A percentile compares a stretch with the other conserved stretches of the same genome.
Evolutionary conservation across 2,797 vertebrate genomes (phyloP).

Genomic region (Sebastolobus alascanus): DNA sequence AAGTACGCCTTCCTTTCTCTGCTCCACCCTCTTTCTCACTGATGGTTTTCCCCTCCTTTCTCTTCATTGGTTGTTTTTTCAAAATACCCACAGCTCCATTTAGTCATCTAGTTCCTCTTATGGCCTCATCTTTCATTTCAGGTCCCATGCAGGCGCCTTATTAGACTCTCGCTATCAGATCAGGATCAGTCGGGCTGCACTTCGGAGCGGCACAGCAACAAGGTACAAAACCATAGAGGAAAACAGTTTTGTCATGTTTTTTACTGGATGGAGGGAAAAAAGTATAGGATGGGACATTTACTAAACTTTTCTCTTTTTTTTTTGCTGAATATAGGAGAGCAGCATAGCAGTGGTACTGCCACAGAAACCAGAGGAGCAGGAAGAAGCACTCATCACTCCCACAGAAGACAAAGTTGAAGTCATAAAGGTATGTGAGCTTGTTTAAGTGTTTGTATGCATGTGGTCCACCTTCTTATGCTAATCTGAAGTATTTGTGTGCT

Average conservation of each 20-base stretch:
- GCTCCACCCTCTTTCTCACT: slow-evolving; percentile 40
- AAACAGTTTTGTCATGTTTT: background rate
- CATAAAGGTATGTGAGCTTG: slow-evolving; percentile 84
- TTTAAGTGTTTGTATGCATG: background rate
- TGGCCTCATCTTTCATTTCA: slow-evolving; percentile 65
- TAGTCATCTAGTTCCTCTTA: slow-evolving; percentile 33
- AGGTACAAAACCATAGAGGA: slow-evolving; percentile 68
- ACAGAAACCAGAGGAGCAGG: slow-evolving; percentile 67
- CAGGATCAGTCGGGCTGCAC: slow-evolving; percentile 68
- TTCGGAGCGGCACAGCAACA: slow-evolving; percentile 68
- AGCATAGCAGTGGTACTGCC: slow-evolving; percentile 84
- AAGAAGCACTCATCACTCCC: slow-evolving; percentile 78
- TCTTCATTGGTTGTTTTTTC: slow-evolving; percentile 21
- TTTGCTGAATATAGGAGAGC: slow-evolving; percentile 76
- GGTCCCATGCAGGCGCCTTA: slow-evolving; percentile 79
- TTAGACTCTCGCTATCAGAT: slow-evolving; percentile 79
- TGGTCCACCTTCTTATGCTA: background rate
- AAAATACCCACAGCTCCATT: slow-evolving; percentile 6
- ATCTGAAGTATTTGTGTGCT: background rate
- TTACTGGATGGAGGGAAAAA: background rate
- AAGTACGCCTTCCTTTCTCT: background rate
- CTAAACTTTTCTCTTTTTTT: background rate
- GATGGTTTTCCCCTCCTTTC: slow-evolving; percentile 41
- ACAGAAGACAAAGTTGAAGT: slow-evolving; percentile 88
- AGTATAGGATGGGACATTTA: background rate